Conservation (phyloP, 2,888 invertebrate species). For the Noctua janthe region DNA sequence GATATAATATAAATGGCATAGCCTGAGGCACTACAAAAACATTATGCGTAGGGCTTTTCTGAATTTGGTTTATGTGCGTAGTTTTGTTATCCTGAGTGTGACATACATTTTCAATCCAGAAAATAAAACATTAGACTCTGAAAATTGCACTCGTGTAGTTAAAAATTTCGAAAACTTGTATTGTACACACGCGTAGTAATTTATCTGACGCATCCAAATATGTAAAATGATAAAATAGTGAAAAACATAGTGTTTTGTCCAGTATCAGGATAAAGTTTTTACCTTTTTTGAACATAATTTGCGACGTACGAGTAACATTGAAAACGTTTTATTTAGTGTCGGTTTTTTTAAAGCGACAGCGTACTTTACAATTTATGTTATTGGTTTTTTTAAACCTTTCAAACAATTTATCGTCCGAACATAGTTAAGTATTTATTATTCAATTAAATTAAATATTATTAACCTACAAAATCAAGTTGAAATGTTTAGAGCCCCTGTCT, state of each 20-base stretch:
- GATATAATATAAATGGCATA: not conserved
- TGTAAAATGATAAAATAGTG: slow-evolving; percentile 38
- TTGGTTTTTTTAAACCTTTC: not conserved
- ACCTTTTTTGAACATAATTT: not conserved
- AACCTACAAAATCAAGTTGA: not conserved
- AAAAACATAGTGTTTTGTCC: slow-evolving; percentile 21
- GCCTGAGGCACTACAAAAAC: not conserved
- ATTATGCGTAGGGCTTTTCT: not conserved
- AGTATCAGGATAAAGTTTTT: not conserved
- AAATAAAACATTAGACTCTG: slow-evolving; percentile 15
- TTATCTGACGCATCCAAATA: slow-evolving; percentile 32
- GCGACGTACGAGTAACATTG: not conserved
- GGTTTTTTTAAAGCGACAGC: not conserved
- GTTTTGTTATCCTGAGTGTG: not conserved
- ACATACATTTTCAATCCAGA: slow-evolving; percentile 1
- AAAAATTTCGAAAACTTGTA: slow-evolving; percentile 40
- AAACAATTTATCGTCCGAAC: not conserved
- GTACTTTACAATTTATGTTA: not conserved
- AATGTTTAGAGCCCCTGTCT: slow-evolving; percentile 54
- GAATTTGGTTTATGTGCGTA: not conserved
- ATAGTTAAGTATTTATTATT: not conserved
- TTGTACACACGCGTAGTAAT: slow-evolving; percentile 14
- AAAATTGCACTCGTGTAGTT: slow-evolving; percentile 10
- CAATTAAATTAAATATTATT: not conserved
- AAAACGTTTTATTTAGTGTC: slow-evolving; percentile 5